Evolutionary conservation across 1,140 invertebrate genomes (phyloP).

Genomic region (Aporrectodea caliginosa): DNA sequence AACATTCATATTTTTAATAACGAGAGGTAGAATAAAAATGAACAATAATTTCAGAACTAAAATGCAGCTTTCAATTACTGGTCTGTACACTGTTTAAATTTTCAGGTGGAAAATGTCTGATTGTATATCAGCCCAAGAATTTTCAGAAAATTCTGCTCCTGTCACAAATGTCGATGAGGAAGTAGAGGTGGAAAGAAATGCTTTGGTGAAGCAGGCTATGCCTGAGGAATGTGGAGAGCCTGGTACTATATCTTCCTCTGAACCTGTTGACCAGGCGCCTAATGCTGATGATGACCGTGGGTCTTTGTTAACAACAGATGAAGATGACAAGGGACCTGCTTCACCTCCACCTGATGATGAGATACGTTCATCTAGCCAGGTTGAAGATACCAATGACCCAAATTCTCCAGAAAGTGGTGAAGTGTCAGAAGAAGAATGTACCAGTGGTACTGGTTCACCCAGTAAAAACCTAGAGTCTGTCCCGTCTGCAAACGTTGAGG

Average conservation of each 20-base stretch:
- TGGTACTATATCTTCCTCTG: background rate
- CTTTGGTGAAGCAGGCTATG: background rate
- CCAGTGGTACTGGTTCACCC: background rate
- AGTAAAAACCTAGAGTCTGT: background rate
- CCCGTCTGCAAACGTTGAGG: background rate
- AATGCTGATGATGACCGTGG: background rate
- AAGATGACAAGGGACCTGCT: background rate
- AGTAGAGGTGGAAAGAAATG: background rate
- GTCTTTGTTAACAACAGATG: background rate
- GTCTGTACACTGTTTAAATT: no score
- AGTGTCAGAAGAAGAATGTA: slow-evolving; percentile 11
- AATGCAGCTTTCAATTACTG: no score
- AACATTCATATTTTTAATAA: no score
- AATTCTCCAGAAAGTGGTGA: slow-evolving; percentile 22
- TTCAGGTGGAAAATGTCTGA: slow-evolving; percentile 3
- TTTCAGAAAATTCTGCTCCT: background rate
- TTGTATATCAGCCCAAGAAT: background rate
- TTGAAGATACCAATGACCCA: background rate
- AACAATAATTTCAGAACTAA: no score
- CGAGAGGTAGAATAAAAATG: no score
- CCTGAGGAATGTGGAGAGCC: background rate
- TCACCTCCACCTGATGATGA: background rate
- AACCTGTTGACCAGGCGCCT: background rate
- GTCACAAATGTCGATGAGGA: background rate
- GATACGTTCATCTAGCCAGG: background rate